A percentile compares a stretch with the other conserved stretches of the same genome.
Evolutionary conservation across 2,888 invertebrate genomes (phyloP).

Genomic region (Entomobrya multifasciata): DNA sequence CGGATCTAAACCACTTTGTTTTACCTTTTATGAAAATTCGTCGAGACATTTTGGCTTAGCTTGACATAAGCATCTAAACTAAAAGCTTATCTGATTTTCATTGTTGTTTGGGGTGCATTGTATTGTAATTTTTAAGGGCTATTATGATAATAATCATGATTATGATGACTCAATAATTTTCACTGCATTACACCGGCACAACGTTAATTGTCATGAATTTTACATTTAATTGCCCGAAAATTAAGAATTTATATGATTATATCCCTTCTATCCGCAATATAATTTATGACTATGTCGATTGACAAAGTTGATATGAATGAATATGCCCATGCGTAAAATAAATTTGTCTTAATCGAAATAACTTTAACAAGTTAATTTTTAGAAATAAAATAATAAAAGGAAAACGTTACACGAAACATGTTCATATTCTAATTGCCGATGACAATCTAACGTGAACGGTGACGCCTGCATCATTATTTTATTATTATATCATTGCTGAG

Average conservation of each 20-base stretch:
- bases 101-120: background rate
- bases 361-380: constrained; percentile 39
- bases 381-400: constrained; percentile 40
- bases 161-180: constrained; percentile 22
- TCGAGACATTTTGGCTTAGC: constrained; percentile 6
- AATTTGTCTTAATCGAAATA: background rate
- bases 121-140: background rate
- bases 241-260: too few relatives aligned
- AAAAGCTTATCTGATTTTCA: constrained; percentile 12
- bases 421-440: constrained; percentile 62
- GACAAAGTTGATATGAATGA: background rate
- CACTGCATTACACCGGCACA: constrained; percentile 32
- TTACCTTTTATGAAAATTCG: constrained; percentile 7
- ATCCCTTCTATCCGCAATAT: background rate
- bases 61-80: constrained; percentile 12
- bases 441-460: constrained; percentile 60
- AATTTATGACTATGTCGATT: background rate
- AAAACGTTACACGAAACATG: constrained; percentile 57
- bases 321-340: background rate
- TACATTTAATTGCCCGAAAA: constrained; percentile 17
- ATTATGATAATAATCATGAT: background rate
- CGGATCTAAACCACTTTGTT: background rate
- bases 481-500: constrained; percentile 45
- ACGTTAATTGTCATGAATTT: background rate
- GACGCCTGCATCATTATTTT: constrained; percentile 40